phyloP scores from a whole-genome alignment of 2,113 vertebrate species.

The Tamias sibiricus region DNA sequence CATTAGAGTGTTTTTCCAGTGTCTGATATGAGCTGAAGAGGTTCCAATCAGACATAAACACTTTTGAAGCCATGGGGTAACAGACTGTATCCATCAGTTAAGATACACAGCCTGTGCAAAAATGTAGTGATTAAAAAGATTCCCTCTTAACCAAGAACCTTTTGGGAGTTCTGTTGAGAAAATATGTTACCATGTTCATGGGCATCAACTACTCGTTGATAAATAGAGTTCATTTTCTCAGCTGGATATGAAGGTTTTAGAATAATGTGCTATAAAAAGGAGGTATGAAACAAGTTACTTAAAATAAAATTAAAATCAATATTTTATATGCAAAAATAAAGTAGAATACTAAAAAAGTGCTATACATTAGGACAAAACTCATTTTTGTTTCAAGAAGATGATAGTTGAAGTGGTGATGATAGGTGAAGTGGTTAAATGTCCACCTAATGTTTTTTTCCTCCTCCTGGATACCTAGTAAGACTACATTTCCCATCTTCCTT shows the following conservation, averaged over 20 bases:
- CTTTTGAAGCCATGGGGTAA: background rate
- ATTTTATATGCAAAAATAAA: background rate
- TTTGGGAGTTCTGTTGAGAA: background rate
- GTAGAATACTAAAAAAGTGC: background rate
- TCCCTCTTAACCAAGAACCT: background rate
- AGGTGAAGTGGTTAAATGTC: rapidly evolving
- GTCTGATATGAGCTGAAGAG: constrained; percentile 9
- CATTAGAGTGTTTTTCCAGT: constrained; percentile 24
- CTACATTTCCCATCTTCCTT: background rate
- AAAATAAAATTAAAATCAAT: background rate
- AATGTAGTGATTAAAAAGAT: background rate
- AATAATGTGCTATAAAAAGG: background rate
- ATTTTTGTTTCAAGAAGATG: background rate
- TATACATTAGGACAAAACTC: background rate
- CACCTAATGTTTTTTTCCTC: background rate
- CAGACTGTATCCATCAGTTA: constrained; percentile 22
- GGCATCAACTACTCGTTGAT: background rate
- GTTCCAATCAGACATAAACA: constrained; percentile 67
- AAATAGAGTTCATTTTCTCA: background rate
- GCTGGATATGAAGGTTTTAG: background rate
- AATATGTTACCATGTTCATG: background rate
- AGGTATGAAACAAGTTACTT: background rate
- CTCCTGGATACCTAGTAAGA: background rate
- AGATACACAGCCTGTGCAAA: background rate
- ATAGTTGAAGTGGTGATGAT: background rate